phyloP scores from a whole-genome alignment of 1,140 invertebrate genomes.

The Bicyclus anynana region DNA sequence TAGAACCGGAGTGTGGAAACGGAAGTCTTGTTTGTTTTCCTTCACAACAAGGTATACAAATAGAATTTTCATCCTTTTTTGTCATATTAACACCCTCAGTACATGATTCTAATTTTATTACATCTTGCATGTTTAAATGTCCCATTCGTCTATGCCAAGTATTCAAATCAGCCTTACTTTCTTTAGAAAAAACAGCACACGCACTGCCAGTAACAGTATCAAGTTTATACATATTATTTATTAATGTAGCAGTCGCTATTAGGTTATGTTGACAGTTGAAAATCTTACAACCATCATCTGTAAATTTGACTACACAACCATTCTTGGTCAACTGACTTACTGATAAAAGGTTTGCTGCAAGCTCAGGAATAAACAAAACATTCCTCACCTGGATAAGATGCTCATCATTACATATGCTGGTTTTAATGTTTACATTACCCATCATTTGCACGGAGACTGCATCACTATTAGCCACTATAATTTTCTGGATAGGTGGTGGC shows the following conservation, averaged over 20 bases:
- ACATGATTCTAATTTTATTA: slow-evolving; percentile 26
- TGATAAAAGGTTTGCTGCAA: slow-evolving; percentile 28
- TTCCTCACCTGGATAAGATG: slow-evolving; percentile 33
- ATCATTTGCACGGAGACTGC: slow-evolving; percentile 24
- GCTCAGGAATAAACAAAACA: slow-evolving; percentile 35
- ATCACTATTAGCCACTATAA: slow-evolving; percentile 31
- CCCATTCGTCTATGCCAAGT: too few species aligned
- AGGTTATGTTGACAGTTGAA: too few species aligned
- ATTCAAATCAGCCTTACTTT: slow-evolving; percentile 32
- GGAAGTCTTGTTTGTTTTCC: slow-evolving; percentile 31
- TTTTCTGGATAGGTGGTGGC: slow-evolving; percentile 24
- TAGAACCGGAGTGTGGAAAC: slow-evolving; percentile 26
- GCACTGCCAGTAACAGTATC: slow-evolving; percentile 15
- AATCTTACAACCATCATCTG: too few species aligned
- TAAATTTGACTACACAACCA: slow-evolving; percentile 33
- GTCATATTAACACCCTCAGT: slow-evolving; percentile 24
- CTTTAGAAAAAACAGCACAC: slow-evolving; percentile 3
- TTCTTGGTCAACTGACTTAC: slow-evolving; percentile 34
- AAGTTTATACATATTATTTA: too few species aligned
- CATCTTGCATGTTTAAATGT: too few species aligned
- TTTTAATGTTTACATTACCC: too few species aligned
- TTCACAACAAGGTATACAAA: slow-evolving; percentile 31
- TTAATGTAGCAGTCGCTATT: too few species aligned
- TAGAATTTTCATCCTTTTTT: slow-evolving; percentile 14
- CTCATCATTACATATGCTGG: slow-evolving; percentile 7